Conservation (phyloP, 2,113 vertebrate genomes). For the Microcebus ravelobensis region DNA sequence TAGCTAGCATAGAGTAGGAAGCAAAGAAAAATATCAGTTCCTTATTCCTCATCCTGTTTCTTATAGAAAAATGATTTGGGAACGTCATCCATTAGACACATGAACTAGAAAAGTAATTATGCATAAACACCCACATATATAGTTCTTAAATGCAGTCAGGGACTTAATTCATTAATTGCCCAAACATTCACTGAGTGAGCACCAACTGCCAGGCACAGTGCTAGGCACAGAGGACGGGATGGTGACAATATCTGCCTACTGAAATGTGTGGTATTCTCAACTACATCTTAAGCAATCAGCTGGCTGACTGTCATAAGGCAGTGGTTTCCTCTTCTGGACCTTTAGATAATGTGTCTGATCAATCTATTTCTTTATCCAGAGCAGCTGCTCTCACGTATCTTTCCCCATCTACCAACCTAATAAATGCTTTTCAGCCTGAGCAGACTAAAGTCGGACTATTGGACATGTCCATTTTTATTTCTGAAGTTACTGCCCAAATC, state of each 20-base stretch:
- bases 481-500: constrained; percentile 30
- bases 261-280: not conserved
- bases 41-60: not conserved
- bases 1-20: not conserved
- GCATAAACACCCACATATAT: not conserved
- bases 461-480: constrained; percentile 37
- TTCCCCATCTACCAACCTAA: not conserved
- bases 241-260: not conserved
- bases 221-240: not conserved
- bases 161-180: not conserved
- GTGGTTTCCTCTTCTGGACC: not conserved
- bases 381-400: not conserved
- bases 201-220: not conserved
- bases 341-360: not conserved
- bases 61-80: not conserved
- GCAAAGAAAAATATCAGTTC: not conserved
- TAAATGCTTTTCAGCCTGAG: not conserved
- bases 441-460: not conserved
- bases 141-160: not conserved
- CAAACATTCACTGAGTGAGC: not conserved
- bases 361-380: not conserved
- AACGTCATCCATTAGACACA: not conserved
- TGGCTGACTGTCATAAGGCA: not conserved
- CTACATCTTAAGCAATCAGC: not conserved
- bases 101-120: not conserved